Percentiles rank a stretch among this genome's conserved stretches.
These are phyloP conservation scores for Malacoctenus gilli DNA, from an alignment of 2,797 vertebrate species.

Conservation along the genomic window DNA sequence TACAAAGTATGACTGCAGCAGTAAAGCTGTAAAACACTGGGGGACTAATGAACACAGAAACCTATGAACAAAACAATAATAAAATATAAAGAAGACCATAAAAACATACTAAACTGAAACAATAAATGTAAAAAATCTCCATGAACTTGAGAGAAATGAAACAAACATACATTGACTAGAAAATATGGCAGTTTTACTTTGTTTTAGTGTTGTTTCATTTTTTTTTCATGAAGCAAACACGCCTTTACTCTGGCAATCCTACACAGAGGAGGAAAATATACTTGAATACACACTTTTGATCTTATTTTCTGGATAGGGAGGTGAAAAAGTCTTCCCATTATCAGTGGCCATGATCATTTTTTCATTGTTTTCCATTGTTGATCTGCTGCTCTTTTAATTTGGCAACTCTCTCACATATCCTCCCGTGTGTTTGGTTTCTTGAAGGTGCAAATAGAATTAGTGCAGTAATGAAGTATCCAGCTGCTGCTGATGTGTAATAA, in stretches of 20 bases:
- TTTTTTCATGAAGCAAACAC: background rate
- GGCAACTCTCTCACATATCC: slow-evolving; percentile 1
- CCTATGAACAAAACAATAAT: slow-evolving; percentile 36
- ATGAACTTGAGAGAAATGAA: slow-evolving; percentile 14
- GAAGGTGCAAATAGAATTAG: slow-evolving; percentile 24
- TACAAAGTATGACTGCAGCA: background rate
- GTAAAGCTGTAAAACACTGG: slow-evolving; percentile 47
- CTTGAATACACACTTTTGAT: too few species aligned
- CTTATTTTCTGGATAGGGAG: too few species aligned
- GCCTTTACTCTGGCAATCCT: too few species aligned
- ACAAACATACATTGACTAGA: slow-evolving; percentile 7
- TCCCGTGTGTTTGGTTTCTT: slow-evolving; percentile 11
- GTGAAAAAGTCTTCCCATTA: too few species aligned
- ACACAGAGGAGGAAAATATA: too few species aligned
- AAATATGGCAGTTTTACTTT: slow-evolving; percentile 20
- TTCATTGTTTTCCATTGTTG: background rate
- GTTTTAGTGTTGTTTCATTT: slow-evolving; percentile 27
- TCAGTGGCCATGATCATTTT: slow-evolving; percentile 4
- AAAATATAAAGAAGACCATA: slow-evolving; percentile 44
- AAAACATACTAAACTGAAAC: slow-evolving; percentile 42
- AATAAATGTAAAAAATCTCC: slow-evolving; percentile 40
- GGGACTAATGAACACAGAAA: slow-evolving; percentile 53
- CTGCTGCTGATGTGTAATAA: slow-evolving; percentile 44
- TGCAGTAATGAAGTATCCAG: slow-evolving; percentile 44
- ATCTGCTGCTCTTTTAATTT: slow-evolving; percentile 42